These are phyloP conservation scores for Phortica magna DNA, from an alignment of 2,888 invertebrate species.

Conservation along the genomic window DNA sequence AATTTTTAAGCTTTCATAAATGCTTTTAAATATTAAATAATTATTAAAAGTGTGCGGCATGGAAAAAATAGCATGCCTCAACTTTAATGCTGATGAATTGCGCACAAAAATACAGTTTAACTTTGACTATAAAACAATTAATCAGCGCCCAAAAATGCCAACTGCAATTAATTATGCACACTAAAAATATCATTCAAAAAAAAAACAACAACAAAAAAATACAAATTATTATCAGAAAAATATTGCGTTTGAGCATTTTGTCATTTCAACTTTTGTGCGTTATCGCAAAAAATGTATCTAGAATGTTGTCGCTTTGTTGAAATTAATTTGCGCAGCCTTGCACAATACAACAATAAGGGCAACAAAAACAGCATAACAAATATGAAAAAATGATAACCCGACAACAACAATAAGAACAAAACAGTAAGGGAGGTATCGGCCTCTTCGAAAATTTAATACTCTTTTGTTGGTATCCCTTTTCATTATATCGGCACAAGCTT, in stretches of 20 bases:
- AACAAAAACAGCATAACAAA: slow-evolving; percentile 40
- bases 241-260: not conserved
- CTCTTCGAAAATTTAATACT: too few species aligned
- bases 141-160: slow-evolving; percentile 14
- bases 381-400: not conserved
- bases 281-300: slow-evolving; percentile 9
- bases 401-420: slow-evolving; percentile 33
- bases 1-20: not conserved
- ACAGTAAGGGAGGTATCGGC: not conserved
- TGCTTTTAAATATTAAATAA: not conserved
- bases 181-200: not conserved
- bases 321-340: not conserved
- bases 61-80: not conserved
- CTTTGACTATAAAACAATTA: slow-evolving; percentile 27
- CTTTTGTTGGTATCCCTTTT: too few species aligned
- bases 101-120: slow-evolving; percentile 22
- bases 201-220: not conserved
- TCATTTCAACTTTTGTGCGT: slow-evolving; percentile 19
- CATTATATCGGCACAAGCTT: too few species aligned
- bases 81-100: not conserved
- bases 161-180: slow-evolving; percentile 29
- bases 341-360: slow-evolving; percentile 57
- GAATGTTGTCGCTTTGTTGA: not conserved
- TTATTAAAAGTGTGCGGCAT: not conserved
- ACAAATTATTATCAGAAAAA: not conserved